Base-by-base conservation (phyloP, 2,888 invertebrate genomes). In the Tenthredo amoena region DNA sequence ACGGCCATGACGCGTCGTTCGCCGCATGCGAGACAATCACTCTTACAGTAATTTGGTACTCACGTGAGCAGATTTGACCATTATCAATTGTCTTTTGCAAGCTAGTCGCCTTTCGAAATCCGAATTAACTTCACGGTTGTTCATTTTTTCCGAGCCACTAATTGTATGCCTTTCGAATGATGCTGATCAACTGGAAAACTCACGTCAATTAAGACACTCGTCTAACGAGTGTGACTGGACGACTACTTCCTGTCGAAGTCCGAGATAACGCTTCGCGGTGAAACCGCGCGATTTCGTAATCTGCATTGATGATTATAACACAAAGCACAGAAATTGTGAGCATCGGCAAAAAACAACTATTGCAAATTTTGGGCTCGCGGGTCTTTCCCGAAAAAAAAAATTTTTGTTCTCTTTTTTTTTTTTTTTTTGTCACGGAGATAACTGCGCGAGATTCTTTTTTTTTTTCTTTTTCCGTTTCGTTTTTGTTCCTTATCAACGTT, bases 21-120 rank as follows among this genome's bases (percentile, higher is more conserved):
- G 12, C 47, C 47, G 12, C 10, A 15, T 47, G 3, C 47, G 12
- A 47, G 15, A 15, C 12, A 47, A 47, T 47, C 47, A 47, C 12
- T 12, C 12, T 3, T 15, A 15, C 12, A 47, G 6, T 79, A 5
- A 7, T 55, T 55, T 18, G 0, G 26, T 65, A 85, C 85, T 85
- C 82, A 85, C 85, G n/a, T 85, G 85, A 5, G 72, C 81, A 55
- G 71, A 85, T 71, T 85, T 85, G 31, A 81, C 79, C 12, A 85
- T 55, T 12, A 82, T 37, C 55, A 85, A 40, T 21, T 82, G 85
- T 26, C 31, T 71, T 15, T 72, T 82, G 15, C 47, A 50, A 7
- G 72, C 50, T 7, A 71, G 18, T 43, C 31, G 47, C 62, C 26
- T 83, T 50, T 47, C 26, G 40, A 71, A 15, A 10, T 62, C 83